Evolutionary conservation across 2,113 vertebrate genomes (phyloP).

Genomic region (Ahaetulla prasina): DNA sequence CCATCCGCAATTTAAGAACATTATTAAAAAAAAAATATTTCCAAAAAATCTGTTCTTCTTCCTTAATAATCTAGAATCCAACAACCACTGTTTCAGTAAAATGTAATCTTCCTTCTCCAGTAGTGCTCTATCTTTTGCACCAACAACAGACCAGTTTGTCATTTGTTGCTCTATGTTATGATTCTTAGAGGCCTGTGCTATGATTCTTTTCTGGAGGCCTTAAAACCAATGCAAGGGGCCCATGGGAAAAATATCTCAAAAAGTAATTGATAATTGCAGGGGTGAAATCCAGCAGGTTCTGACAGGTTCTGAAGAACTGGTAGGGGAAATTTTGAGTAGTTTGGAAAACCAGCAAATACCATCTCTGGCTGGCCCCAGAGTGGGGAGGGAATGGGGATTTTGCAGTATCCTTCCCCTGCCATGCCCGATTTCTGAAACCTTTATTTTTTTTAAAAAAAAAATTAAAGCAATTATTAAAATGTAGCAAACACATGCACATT

Average conservation of each 20-base stretch:
- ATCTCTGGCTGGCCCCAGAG: too few species aligned
- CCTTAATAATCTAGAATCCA: neutral
- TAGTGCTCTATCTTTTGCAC: neutral
- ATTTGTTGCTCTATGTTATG: conserved; percentile 34
- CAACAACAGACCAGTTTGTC: neutral
- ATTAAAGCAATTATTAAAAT: neutral
- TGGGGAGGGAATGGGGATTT: too few species aligned
- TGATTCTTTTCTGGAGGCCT: conserved; percentile 14
- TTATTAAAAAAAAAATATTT: neutral
- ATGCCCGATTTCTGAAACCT: neutral
- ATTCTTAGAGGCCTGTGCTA: conserved; percentile 31
- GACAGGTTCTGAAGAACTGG: too few species aligned
- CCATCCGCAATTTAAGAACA: neutral
- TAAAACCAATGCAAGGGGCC: neutral
- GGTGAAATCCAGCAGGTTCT: too few species aligned
- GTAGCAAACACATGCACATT: neutral
- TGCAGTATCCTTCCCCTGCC: too few species aligned
- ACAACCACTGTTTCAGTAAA: neutral
- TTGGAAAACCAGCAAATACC: too few species aligned
- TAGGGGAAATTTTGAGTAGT: too few species aligned
- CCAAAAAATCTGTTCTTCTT: neutral
- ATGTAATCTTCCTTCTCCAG: neutral
- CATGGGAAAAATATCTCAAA: neutral
- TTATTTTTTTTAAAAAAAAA: neutral
- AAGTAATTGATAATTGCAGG: neutral